These are phyloP conservation scores for Rhabdornis inornatus DNA, from an alignment of 2,113 vertebrate genomes.

Conservation along the genomic window DNA sequence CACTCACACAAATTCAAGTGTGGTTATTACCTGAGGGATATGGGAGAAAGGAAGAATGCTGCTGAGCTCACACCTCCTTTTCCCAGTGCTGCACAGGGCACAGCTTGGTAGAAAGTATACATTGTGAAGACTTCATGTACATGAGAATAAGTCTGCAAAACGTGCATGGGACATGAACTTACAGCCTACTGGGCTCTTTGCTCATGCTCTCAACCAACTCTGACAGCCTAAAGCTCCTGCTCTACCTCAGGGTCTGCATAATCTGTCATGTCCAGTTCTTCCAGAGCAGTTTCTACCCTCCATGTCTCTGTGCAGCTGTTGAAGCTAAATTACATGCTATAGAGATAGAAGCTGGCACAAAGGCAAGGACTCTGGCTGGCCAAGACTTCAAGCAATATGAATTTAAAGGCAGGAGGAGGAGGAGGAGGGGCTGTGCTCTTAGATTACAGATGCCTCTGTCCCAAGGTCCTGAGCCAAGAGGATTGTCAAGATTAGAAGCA, in stretches of 20 bases:
- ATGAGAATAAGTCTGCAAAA: neutral
- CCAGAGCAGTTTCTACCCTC: neutral
- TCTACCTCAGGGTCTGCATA: neutral
- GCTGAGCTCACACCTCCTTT: neutral
- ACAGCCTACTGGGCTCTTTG: neutral
- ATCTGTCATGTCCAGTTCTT: neutral
- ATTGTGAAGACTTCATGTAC: neutral
- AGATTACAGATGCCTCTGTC: constrained; percentile 3
- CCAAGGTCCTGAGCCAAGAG: constrained; percentile 22
- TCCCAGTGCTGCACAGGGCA: neutral
- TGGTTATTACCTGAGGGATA: neutral
- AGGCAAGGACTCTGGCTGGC: neutral
- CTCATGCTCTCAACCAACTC: neutral
- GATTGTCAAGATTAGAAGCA: constrained; percentile 39
- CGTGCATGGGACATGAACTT: neutral
- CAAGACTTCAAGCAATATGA: neutral
- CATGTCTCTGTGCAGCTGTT: neutral
- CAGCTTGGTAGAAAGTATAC: neutral
- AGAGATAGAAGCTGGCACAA: neutral
- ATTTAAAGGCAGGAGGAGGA: neutral
- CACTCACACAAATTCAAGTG: neutral
- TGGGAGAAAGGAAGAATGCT: neutral
- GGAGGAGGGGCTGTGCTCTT: constrained; percentile 4
- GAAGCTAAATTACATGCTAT: neutral
- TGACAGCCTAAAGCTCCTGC: neutral